Evolutionary conservation across 2,113 vertebrate species (phyloP).

Genomic region (Tachuris rubrigastra): DNA sequence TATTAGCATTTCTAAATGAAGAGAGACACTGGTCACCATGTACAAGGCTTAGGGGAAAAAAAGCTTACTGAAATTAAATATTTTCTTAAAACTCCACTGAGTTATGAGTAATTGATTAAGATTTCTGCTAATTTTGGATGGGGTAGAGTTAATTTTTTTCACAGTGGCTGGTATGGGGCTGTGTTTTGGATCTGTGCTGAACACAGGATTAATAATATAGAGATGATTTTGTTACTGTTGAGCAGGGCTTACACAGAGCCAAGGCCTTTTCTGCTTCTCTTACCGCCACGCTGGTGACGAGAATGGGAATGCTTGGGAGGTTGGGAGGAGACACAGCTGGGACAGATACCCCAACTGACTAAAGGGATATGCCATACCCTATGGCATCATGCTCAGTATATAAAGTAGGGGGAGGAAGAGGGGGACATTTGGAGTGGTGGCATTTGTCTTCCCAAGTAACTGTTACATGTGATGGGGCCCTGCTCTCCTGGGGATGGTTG

Average conservation of each 20-base stretch:
- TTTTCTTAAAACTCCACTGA: neutral
- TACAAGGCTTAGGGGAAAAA: neutral
- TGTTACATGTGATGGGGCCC: rapidly evolving
- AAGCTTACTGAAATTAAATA: neutral
- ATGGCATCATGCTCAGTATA: neutral
- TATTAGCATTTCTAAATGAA: neutral
- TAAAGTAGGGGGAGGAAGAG: neutral
- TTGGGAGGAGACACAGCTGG: neutral
- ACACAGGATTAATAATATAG: no score
- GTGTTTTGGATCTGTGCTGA: neutral
- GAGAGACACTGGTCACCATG: neutral
- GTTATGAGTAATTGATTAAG: neutral
- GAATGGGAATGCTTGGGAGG: neutral
- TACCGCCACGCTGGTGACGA: rapidly evolving
- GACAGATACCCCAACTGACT: neutral
- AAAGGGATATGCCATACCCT: neutral
- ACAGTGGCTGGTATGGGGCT: neutral
- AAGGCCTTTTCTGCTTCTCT: rapidly evolving
- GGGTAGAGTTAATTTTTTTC: neutral
- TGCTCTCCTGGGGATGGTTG: neutral
- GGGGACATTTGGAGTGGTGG: neutral
- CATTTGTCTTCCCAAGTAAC: neutral
- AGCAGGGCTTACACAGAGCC: neutral
- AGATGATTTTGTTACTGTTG: neutral
- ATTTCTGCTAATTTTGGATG: neutral